Conservation (phyloP, 1,140 invertebrate species). For the Zophobas morio region DNA sequence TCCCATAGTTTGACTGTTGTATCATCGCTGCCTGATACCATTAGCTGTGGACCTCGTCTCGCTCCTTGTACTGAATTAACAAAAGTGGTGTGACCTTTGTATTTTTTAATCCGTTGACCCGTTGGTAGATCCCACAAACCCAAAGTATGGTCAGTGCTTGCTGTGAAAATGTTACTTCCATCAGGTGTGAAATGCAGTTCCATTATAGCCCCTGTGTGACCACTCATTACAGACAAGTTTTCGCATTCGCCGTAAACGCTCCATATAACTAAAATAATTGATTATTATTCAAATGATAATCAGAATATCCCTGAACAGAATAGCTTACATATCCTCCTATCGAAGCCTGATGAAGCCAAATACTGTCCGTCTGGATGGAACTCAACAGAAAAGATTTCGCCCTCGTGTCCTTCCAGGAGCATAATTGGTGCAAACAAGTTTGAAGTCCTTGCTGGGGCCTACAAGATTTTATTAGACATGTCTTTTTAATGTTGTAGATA, state of each 20-base stretch:
- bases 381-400: slow-evolving; percentile 93
- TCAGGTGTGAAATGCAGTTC: slow-evolving; percentile 97
- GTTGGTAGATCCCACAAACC: slow-evolving; percentile 96
- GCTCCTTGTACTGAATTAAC: slow-evolving; percentile 89
- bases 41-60: slow-evolving; percentile 87
- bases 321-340: slow-evolving; percentile 94
- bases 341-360: slow-evolving; percentile 96
- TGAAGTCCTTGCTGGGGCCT: slow-evolving; percentile 84
- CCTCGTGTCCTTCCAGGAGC: slow-evolving; percentile 96
- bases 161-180: slow-evolving; percentile 90
- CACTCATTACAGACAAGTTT: slow-evolving; percentile 92
- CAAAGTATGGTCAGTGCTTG: slow-evolving; percentile 95
- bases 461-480: slow-evolving; percentile 62
- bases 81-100: slow-evolving; percentile 93
- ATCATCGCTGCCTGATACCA: slow-evolving; percentile 97
- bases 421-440: slow-evolving; percentile 95
- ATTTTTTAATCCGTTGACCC: slow-evolving; percentile 89
- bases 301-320: too few species aligned
- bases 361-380: slow-evolving; percentile 98
- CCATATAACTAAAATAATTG: slow-evolving; percentile 87
- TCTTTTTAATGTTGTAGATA: slow-evolving; percentile 9
- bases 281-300: too few species aligned
- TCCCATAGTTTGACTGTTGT: slow-evolving; percentile 94
- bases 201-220: slow-evolving; percentile 97
- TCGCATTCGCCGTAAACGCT: slow-evolving; percentile 98